Evolutionary conservation across 2,113 vertebrate genomes (phyloP), one percentile per base, ranked within the genome.

Genomic region (Varanus salvator): DNA sequence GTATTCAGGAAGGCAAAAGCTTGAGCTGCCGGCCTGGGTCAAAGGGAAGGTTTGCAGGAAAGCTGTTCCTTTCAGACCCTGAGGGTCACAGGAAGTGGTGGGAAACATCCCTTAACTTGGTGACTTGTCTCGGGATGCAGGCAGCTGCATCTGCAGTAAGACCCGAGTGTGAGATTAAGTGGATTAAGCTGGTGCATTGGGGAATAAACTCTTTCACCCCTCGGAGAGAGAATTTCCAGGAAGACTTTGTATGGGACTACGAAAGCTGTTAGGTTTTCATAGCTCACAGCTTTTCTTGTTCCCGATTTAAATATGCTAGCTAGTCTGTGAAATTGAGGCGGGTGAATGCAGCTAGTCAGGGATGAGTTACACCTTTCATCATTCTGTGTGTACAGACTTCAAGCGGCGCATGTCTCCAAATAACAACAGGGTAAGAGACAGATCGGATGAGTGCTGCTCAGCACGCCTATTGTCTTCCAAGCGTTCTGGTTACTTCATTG

Each of bases 401-500:
- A 29, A n/a, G 27, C 78, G 57, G 57, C n/a, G 54, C 57, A 54
- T 31, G 29, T 7, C 29, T 54, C 78, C 54, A 7, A 14, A 80
- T 57, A 57, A 31, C 78, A 31, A 52, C n/a, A 6, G 31, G n/a
- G 54, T 80, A 80, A 57, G 29, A 1, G 31, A 0, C 19, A 80
- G 50, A 52, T 25, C 48, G 12, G 15, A 21, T n/a, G 29, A 52
- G 11, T 80, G 50, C 19, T 57, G n/a, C n/a, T 57, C 48, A 21
- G 29, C 54, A 80, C 17, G 17, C 50, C 14, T 19, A 52, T 17
- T 19, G 29, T n/a, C 31, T n/a, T 50, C 11, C 77, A 81, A 64
- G 57, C 23, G 54, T 85, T 52, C 57, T 60, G 52, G 50, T 6
- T 0, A 0, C 19, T 25, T 3, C 57, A 0, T 15, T 8, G 11